Conservation (phyloP, 2,888 invertebrate species). For the Drosophila imparisetae region DNA sequence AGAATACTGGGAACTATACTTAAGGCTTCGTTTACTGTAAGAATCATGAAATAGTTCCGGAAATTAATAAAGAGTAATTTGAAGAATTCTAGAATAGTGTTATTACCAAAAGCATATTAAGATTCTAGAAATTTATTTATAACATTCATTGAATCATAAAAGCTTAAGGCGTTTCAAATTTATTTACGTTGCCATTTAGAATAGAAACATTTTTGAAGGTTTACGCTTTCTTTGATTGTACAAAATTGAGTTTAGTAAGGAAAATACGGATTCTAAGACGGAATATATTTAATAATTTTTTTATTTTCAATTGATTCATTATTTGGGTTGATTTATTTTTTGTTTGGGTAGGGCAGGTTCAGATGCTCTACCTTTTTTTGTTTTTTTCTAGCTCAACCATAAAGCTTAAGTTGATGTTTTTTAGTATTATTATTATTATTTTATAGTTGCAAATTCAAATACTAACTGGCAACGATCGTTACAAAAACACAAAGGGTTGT, state of each 20-base stretch:
- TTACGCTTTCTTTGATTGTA: background rate
- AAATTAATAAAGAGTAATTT: background rate
- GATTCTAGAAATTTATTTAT: background rate
- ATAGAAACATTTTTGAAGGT: background rate
- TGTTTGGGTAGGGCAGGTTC: too few species aligned
- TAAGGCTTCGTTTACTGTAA: background rate
- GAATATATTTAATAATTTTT: too few species aligned
- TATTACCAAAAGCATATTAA: background rate
- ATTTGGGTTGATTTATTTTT: too few species aligned
- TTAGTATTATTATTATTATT: too few species aligned
- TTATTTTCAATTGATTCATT: too few species aligned
- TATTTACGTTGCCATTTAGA: background rate
- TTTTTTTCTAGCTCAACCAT: too few species aligned
- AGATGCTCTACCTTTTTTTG: too few species aligned
- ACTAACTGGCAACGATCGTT: background rate
- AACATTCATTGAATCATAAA: background rate
- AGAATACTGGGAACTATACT: background rate
- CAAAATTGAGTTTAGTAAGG: background rate
- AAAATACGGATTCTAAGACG: background rate
- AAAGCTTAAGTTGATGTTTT: too few species aligned
- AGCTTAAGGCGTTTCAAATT: background rate
- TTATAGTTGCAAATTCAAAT: background rate
- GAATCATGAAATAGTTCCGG: background rate
- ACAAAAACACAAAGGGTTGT: background rate
- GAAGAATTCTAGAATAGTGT: too few species aligned